These are phyloP conservation scores for Thaumatotibia leucotreta DNA, from an alignment of 1,140 invertebrate species.

Conservation along the genomic window DNA sequence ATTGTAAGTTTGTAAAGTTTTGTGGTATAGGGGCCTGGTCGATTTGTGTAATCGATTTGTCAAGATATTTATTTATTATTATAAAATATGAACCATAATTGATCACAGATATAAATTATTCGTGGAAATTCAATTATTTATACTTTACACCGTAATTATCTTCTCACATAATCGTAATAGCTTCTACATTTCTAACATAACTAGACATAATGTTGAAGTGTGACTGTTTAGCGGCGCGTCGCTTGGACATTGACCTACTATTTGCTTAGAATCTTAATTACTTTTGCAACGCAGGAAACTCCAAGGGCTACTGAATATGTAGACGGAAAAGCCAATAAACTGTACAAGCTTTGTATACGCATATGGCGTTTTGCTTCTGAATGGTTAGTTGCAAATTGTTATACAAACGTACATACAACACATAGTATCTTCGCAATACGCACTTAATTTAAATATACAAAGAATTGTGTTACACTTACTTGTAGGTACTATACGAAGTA, in stretches of 20 bases:
- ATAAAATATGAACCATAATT: no score
- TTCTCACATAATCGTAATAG: no score
- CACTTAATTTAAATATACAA: not conserved
- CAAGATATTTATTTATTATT: no score
- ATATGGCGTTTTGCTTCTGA: not conserved
- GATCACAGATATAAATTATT: no score
- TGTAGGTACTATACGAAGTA: no score
- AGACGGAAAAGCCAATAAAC: not conserved
- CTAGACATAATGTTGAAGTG: not conserved
- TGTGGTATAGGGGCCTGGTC: no score
- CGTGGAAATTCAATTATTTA: no score
- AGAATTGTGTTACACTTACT: no score
- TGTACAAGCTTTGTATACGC: not conserved
- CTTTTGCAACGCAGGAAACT: constrained; percentile 24
- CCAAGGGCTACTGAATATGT: not conserved
- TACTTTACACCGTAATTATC: no score
- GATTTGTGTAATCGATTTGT: no score
- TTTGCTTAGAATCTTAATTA: constrained; percentile 31
- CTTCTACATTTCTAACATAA: not conserved
- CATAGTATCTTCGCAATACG: not conserved
- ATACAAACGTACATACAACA: no score
- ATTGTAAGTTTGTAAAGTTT: no score
- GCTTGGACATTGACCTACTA: constrained; percentile 33
- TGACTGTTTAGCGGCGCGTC: constrained; percentile 21
- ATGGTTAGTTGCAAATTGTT: not conserved